A percentile compares a stretch with the other conserved stretches of the same genome.
Evolutionary conservation across 2,888 invertebrate genomes (phyloP).

Genomic region (Lycaena phlaeas): DNA sequence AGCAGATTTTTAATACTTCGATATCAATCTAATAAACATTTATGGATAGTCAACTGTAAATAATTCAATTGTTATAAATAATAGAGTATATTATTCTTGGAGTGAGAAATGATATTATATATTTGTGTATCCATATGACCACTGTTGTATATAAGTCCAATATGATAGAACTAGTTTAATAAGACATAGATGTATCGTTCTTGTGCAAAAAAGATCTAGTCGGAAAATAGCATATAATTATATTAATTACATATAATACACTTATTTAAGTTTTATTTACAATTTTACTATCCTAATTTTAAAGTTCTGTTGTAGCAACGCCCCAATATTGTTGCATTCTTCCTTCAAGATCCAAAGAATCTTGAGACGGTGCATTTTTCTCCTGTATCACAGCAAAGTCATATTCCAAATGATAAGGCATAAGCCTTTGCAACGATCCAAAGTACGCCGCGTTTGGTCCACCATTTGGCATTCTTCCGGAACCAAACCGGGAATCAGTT

Average conservation of each 20-base stretch:
- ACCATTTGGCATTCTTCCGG: slow-evolving; percentile 76
- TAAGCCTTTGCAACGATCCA: slow-evolving; percentile 85
- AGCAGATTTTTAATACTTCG: slow-evolving; percentile 1
- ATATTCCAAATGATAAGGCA: slow-evolving; percentile 87
- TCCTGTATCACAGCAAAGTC: slow-evolving; percentile 89
- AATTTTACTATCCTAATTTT: slow-evolving; percentile 35
- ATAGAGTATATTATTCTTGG: slow-evolving; percentile 1
- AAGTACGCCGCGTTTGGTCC: slow-evolving; percentile 92
- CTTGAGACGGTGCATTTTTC: slow-evolving; percentile 75
- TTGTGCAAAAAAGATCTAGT: slow-evolving; percentile 69
- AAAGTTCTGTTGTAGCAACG: slow-evolving; percentile 89
- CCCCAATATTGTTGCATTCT: slow-evolving; percentile 94
- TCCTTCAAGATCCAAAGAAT: slow-evolving; percentile 85
- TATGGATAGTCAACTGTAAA: neutral
- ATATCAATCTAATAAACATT: slow-evolving; percentile 4
- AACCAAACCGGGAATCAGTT: slow-evolving; percentile 72
- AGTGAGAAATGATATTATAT: neutral
- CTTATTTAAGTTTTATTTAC: slow-evolving; percentile 62
- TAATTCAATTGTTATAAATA: neutral
- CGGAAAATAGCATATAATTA: slow-evolving; percentile 56
- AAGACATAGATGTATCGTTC: slow-evolving; percentile 60
- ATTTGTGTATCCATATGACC: slow-evolving; percentile 2
- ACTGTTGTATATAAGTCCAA: slow-evolving; percentile 13
- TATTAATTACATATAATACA: slow-evolving; percentile 44
- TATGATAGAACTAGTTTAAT: slow-evolving; percentile 19